Evolutionary conservation across 1,140 invertebrate species (phyloP), one percentile per base, ranked within the genome.

Genomic region (Drosophila carrolli): DNA sequence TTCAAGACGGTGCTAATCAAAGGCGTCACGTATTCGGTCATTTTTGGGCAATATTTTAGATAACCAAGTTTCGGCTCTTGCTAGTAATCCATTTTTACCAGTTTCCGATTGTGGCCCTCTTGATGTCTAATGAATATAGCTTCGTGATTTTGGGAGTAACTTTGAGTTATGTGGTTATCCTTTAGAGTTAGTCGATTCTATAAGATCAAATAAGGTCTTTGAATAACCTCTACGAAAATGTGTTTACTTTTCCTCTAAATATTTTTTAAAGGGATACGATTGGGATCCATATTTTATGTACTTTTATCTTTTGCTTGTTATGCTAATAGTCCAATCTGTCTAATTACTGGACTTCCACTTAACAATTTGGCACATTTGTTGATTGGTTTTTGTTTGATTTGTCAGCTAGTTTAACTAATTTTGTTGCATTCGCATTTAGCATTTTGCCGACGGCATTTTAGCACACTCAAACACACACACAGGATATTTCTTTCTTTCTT

Each of bases 1-100:
- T 98, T 98, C 91, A 99, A 94, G 81, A 99, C 97, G 93, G 96
- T 97, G 93, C 97, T 97, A 83, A 99, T 94, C 92, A 98, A 97
- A 75, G 95, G 94, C 77, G 95, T 94, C 89, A 96, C 93, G 91
- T 94, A 94, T 93, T 96, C 96, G 95, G 96, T 96, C 94, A 94
- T 95, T 83, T 74, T 90, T 41, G 16, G 27, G 27, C 56, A 54
- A 70, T 55, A 13, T 5, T 29, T 56, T 11, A 16, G 41, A 57
- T 75, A 72, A 65, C 41, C 54, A 60, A 32, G 38, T n/a, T 51
- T 2, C 9, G 13, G 32, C 43, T 48, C 50, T 23, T 16, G 40
- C 29, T 46, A 71, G 46, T 58, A 56, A 48, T 76, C 47, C 53
- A 71, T 65, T 51, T 71, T 43, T 1, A n/a, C 29, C 7, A 48